phyloP scores from a whole-genome alignment of 2,888 invertebrate species.

The Campaea margaritaria region DNA sequence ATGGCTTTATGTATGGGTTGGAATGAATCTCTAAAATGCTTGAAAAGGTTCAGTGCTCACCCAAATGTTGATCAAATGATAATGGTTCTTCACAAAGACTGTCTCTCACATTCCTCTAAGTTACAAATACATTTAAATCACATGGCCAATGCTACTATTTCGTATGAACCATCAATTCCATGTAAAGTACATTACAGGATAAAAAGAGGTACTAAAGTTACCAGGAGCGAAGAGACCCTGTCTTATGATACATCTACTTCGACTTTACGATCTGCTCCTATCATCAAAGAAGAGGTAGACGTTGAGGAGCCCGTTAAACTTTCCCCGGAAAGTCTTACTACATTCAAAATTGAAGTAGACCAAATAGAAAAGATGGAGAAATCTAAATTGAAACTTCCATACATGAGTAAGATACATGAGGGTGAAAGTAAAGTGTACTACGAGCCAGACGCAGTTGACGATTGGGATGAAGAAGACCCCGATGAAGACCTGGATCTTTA shows the following conservation, averaged over 20 bases:
- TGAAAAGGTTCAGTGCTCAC: conserved; percentile 55
- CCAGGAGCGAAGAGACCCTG: conserved; percentile 72
- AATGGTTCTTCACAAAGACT: conserved; percentile 79
- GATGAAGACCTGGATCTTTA: conserved; percentile 92
- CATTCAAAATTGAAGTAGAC: conserved; percentile 87
- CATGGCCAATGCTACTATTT: conserved; percentile 70
- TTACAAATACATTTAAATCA: conserved; percentile 75
- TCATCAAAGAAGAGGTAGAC: conserved; percentile 58
- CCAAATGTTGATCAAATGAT: conserved; percentile 63
- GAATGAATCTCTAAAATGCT: conserved; percentile 61
- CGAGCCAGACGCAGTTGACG: conserved; percentile 91
- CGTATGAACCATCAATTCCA: conserved; percentile 56
- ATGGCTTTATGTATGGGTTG: conserved; percentile 71
- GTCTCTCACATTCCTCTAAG: conserved; percentile 70
- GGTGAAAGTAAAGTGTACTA: conserved; percentile 89
- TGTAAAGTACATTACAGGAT: conserved; percentile 66
- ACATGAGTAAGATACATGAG: conserved; percentile 81
- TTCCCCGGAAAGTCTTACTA: conserved; percentile 77
- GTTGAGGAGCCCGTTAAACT: conserved; percentile 69
- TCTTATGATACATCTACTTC: conserved; percentile 63
- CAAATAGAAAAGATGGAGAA: conserved; percentile 86
- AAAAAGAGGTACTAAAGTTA: conserved; percentile 83
- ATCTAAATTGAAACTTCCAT: conserved; percentile 86
- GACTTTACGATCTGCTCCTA: conserved; percentile 56
- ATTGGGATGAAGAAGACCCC: conserved; percentile 94